Conservation (phyloP, 1,140 invertebrate species). For the Dreissena polymorpha region DNA sequence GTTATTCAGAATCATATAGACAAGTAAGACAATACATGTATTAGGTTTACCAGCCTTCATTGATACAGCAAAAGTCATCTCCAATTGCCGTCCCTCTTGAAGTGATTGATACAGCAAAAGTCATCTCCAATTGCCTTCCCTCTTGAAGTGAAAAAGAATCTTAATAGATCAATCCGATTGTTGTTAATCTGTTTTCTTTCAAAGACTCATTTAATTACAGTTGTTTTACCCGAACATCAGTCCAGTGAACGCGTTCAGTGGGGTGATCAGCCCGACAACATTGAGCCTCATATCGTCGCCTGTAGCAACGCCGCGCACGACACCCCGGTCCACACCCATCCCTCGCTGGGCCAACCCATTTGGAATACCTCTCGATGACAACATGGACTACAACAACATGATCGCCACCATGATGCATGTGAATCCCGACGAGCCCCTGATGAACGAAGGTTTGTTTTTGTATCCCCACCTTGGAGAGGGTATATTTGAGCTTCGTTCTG, state of each 20-base stretch:
- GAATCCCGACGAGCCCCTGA: constrained; percentile 72
- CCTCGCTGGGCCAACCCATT: constrained; percentile 93
- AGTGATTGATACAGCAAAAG: too few relatives aligned
- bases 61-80: too few relatives aligned
- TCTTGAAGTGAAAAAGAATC: too few relatives aligned
- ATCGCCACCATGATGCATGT: constrained; percentile 87
- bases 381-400: constrained; percentile 90
- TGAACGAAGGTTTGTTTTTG: constrained; percentile 68
- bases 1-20: too few relatives aligned
- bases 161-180: too few relatives aligned
- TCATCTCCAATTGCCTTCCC: too few relatives aligned
- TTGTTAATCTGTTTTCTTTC: too few relatives aligned
- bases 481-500: not conserved
- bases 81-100: too few relatives aligned
- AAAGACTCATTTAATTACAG: constrained; percentile 69
- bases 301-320: constrained; percentile 86
- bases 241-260: constrained; percentile 86
- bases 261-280: constrained; percentile 94
- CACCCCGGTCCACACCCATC: constrained; percentile 83
- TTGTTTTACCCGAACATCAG: constrained; percentile 91
- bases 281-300: constrained; percentile 92
- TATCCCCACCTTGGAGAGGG: not conserved
- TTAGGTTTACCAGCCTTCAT: too few relatives aligned
- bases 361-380: constrained; percentile 90
- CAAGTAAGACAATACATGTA: too few relatives aligned